Conservation (phyloP, 2,888 invertebrate genomes). For the Tinea pellionella region DNA sequence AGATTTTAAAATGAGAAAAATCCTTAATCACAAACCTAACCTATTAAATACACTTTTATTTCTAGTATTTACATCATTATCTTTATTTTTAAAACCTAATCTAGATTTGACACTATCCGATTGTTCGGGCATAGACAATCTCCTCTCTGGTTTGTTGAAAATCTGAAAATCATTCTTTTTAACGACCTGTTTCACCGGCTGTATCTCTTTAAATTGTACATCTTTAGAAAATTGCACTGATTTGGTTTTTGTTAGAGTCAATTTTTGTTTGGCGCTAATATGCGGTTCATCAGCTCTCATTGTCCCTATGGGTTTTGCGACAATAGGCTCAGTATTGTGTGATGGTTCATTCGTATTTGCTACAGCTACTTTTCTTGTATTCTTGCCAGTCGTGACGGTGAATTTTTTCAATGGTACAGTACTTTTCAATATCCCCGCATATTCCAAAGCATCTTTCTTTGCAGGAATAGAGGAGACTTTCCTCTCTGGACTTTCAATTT, state of each 20-base stretch:
- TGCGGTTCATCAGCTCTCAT: slow-evolving; percentile 61
- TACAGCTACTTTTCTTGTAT: slow-evolving; percentile 41
- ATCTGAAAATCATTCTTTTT: slow-evolving; percentile 30
- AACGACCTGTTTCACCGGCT: background rate
- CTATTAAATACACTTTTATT: slow-evolving; percentile 52
- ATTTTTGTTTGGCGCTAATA: slow-evolving; percentile 48
- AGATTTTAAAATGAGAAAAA: too few relatives aligned
- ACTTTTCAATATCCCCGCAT: slow-evolving; percentile 56
- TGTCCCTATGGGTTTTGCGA: slow-evolving; percentile 26
- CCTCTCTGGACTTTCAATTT: slow-evolving; percentile 21
- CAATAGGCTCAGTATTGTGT: too few relatives aligned
- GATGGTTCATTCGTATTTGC: background rate
- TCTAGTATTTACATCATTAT: slow-evolving; percentile 39
- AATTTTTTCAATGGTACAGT: slow-evolving; percentile 34
- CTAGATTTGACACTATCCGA: slow-evolving; percentile 37
- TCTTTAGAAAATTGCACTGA: slow-evolving; percentile 58
- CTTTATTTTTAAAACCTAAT: slow-evolving; percentile 35
- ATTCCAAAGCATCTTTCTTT: slow-evolving; percentile 50
- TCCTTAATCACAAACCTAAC: slow-evolving; percentile 26
- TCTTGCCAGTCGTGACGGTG: slow-evolving; percentile 43
- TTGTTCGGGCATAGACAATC: slow-evolving; percentile 48
- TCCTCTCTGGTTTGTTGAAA: slow-evolving; percentile 56
- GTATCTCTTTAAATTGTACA: slow-evolving; percentile 59
- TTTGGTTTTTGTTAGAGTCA: slow-evolving; percentile 43
- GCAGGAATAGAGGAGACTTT: slow-evolving; percentile 31